Conservation (phyloP, 1,140 invertebrate genomes). For the Zaprionus davidi region DNA sequence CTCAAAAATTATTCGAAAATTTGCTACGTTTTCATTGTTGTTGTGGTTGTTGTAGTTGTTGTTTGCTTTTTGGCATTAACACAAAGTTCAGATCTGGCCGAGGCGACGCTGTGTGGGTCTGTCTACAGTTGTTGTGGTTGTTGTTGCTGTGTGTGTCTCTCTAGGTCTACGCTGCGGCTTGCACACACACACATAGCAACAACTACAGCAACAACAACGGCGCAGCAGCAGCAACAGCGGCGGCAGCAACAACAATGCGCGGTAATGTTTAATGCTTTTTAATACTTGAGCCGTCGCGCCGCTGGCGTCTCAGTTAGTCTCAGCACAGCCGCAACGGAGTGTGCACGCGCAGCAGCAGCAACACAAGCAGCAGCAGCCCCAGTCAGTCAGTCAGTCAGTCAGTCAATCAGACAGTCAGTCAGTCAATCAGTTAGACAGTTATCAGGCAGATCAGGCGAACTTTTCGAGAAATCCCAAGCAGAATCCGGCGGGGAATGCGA, state of each 20-base stretch:
- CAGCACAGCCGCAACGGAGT: slow-evolving; percentile 83
- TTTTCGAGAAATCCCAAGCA: slow-evolving; percentile 47
- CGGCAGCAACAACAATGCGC: slow-evolving; percentile 47
- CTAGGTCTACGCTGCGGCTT: slow-evolving; percentile 34
- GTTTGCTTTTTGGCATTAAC: slow-evolving; percentile 58
- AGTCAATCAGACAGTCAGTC: slow-evolving; percentile 20
- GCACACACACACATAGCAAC: slow-evolving; percentile 1
- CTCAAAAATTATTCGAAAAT: slow-evolving; percentile 34
- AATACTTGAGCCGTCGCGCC: slow-evolving; percentile 82
- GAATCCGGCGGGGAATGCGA: slow-evolving; percentile 37
- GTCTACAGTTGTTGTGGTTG: slow-evolving; percentile 15
- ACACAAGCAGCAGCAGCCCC: slow-evolving; percentile 36
- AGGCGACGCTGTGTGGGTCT: slow-evolving; percentile 13
- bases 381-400: slow-evolving; percentile 14
- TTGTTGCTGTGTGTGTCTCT: slow-evolving; percentile 22
- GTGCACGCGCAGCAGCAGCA: slow-evolving; percentile 77
- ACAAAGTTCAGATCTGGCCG: slow-evolving; percentile 52
- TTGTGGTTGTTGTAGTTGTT: slow-evolving; percentile 11
- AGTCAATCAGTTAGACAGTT: slow-evolving; percentile 25
- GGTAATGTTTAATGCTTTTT: slow-evolving; percentile 81
- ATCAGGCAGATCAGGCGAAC: slow-evolving; percentile 21
- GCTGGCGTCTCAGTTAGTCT: slow-evolving; percentile 78
- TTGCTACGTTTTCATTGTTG: slow-evolving; percentile 27
- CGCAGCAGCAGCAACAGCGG: slow-evolving; percentile 25
- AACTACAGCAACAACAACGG: slow-evolving; percentile 11